A percentile compares a stretch with the other conserved stretches of the same genome.
Evolutionary conservation across 2,113 vertebrate species (phyloP).

Genomic region (Lepus timidus): DNA sequence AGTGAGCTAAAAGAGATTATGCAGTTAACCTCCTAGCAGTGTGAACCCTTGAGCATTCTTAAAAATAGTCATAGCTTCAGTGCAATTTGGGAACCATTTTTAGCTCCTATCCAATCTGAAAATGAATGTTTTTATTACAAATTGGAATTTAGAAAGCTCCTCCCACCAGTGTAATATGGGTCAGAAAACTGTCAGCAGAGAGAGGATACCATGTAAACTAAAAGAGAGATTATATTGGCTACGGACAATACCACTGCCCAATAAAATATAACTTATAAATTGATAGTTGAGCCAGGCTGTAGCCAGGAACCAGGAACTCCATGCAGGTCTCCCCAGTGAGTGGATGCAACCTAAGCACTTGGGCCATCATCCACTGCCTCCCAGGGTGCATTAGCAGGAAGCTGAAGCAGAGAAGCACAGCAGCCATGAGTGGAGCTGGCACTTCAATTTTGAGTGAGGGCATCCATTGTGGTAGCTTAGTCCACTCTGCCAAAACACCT

Average conservation of each 20-base stretch:
- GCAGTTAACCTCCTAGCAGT: background rate
- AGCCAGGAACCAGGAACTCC: no score
- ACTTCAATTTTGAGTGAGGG: no score
- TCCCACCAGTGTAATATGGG: background rate
- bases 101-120: background rate
- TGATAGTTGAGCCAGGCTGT: no score
- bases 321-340: no score
- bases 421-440: no score
- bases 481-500: no score
- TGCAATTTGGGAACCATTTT: background rate
- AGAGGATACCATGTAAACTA: fast-evolving
- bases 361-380: no score
- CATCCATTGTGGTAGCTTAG: no score
- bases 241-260: background rate
- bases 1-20: background rate
- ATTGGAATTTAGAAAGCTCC: background rate
- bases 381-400: no score
- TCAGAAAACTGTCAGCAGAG: background rate
- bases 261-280: background rate
- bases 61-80: background rate
- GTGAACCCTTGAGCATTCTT: background rate
- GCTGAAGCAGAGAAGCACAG: no score
- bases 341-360: no score
- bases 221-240: fast-evolving
- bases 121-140: background rate